A percentile compares a stretch with the other conserved stretches of the same genome.
These are phyloP conservation scores for Hassar affinis DNA, from an alignment of 2,113 vertebrate species.

Conservation along the genomic window DNA sequence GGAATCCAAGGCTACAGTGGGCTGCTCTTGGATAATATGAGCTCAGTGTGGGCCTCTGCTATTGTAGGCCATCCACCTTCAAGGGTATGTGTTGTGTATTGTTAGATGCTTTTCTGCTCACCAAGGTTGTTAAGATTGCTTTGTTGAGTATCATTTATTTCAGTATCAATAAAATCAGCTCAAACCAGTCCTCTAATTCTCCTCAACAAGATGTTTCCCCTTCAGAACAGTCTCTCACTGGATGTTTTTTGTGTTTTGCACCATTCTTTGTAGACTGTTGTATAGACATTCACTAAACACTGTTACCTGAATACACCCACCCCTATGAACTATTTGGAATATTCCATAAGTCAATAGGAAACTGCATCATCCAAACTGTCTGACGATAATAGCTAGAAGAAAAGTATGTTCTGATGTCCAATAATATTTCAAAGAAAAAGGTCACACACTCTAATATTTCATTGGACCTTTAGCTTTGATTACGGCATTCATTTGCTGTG, in stretches of 20 bases:
- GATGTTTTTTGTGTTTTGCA: neutral
- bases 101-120: neutral
- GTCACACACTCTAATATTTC: no score
- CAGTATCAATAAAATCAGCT: neutral
- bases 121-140: neutral
- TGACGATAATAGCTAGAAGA: neutral
- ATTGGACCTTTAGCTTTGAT: no score
- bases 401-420: neutral
- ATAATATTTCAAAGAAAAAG: neutral
- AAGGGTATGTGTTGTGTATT: neutral
- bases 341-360: neutral
- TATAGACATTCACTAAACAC: neutral
- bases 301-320: neutral
- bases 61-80: neutral
- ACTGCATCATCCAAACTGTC: neutral
- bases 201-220: neutral
- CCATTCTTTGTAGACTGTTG: neutral
- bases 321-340: neutral
- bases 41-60: no score
- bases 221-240: neutral
- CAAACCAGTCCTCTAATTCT: neutral
- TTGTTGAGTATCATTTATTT: slow-evolving; percentile 1
- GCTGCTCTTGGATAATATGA: neutral
- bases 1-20: neutral
- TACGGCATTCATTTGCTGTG: no score